Conservation (phyloP, 2,113 vertebrate genomes). For the Platanista minor region DNA sequence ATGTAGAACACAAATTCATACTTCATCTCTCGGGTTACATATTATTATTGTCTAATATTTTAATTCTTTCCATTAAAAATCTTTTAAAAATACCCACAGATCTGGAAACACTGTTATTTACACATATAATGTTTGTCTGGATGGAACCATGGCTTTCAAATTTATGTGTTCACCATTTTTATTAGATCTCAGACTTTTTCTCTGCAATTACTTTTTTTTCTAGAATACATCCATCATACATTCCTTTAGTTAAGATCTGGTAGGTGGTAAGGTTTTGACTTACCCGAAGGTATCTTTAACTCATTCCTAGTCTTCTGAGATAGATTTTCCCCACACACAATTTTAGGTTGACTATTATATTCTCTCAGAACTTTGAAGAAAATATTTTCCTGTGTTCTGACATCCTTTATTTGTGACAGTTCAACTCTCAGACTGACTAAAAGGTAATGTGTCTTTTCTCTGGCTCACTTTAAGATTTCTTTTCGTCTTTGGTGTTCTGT, state of each 20-base stretch:
- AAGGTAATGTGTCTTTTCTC: not conserved
- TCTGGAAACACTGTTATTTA: not conserved
- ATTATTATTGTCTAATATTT: not conserved
- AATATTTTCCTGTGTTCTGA: not conserved
- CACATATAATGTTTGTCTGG: not conserved
- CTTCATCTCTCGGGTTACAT: not conserved
- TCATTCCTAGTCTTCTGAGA: not conserved
- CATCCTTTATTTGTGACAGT: not conserved
- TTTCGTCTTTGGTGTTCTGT: not conserved
- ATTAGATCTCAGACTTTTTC: not conserved
- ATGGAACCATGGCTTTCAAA: not conserved
- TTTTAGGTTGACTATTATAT: not conserved
- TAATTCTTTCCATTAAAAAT: not conserved
- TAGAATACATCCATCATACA: not conserved
- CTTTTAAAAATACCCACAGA: not conserved
- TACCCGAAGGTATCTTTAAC: not conserved
- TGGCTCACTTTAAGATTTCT: not conserved
- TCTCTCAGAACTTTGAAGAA: not conserved
- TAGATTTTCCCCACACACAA: not conserved
- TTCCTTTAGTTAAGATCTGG: constrained; percentile 5
- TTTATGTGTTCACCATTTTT: not conserved
- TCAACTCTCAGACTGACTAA: not conserved
- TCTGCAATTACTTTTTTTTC: not conserved
- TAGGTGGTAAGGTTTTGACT: not conserved
- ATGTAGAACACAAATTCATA: not conserved